Evolutionary conservation across 2,797 vertebrate genomes (phyloP).

Genomic region (Hippoglossus hippoglossus): DNA sequence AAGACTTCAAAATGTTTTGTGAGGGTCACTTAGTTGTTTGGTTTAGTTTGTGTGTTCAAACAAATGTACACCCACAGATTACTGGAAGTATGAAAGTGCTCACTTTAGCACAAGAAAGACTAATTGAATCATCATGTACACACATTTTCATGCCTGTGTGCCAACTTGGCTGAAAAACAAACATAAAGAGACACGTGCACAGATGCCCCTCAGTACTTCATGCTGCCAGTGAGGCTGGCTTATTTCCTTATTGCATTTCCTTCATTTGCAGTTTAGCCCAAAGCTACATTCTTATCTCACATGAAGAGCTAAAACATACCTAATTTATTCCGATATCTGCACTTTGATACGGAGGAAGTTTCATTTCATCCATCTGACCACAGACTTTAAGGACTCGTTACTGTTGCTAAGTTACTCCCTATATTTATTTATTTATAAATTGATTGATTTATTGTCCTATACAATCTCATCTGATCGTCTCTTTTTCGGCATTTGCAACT

Average conservation of each 20-base stretch:
- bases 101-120: not conserved
- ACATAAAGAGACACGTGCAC: conserved; percentile 28
- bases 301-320: conserved; percentile 43
- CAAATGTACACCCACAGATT: not conserved
- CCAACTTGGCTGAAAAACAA: conserved; percentile 12
- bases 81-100: not conserved
- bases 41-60: not conserved
- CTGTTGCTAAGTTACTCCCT: not conserved
- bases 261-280: conserved; percentile 57
- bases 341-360: conserved; percentile 35
- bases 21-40: not conserved
- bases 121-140: not conserved
- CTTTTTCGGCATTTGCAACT: not conserved
- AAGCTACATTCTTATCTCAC: conserved; percentile 50
- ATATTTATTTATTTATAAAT: too few species aligned
- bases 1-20: too few species aligned
- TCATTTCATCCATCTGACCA: conserved; percentile 29
- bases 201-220: conserved; percentile 39
- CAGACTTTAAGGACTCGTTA: not conserved
- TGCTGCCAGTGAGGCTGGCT: conserved; percentile 16
- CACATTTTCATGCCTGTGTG: conserved; percentile 13
- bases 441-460: not conserved
- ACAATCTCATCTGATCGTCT: not conserved
- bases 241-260: conserved; percentile 46
- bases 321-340: conserved; percentile 39